Evolutionary conservation across 35 echinoderm and acorn worm genomes (phyloP), one percentile per base, ranked within the genome.

Genomic region (Anneissia japonica): DNA sequence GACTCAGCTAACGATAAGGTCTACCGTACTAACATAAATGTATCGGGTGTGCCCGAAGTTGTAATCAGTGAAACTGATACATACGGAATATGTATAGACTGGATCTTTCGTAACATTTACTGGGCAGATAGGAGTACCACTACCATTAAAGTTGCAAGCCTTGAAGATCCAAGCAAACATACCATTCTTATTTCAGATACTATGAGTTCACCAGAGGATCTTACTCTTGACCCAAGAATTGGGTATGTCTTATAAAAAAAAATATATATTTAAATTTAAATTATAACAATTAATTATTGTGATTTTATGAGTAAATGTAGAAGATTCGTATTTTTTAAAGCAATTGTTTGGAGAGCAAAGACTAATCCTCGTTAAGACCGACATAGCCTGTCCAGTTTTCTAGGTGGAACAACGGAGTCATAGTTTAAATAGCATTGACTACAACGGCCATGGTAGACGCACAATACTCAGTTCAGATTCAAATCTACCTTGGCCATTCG

Each of bases 61-160:
- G n/a, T 97, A 30, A 56, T 92, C 2, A 10, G 43, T 38, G 56
- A 10, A 35, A n/a, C n/a, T n/a, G n/a, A n/a, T 92, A 90, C 90
- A 16, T 84, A 97, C 29, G 85, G 84, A 34, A 46, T 97, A 46
- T 84, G 88, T 26, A 55, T 97, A 0, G 95, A 97, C 73, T 74
- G 88, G 38, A 81, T 86, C 0, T 32, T 75, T 34, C 39, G 88
- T 38, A 34, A 90, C 28, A 19, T 97, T 0, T 97, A 87, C 82
- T 97, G 95, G 95, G 93, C 95, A 0, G 95, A 97, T 73, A 74
- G 33, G 14, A 74, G 46, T 0, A 46, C 28, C 1, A 36, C 35
- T 17, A 85, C 55, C 19, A 88, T 97, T 33, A 86, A 80, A 80
- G 95, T 91, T 32, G 82, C 91, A 26, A 93, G 51, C 30, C 77